These are phyloP conservation scores for Allygus modestus DNA, from an alignment of 2,888 invertebrate genomes.

Conservation along the genomic window DNA sequence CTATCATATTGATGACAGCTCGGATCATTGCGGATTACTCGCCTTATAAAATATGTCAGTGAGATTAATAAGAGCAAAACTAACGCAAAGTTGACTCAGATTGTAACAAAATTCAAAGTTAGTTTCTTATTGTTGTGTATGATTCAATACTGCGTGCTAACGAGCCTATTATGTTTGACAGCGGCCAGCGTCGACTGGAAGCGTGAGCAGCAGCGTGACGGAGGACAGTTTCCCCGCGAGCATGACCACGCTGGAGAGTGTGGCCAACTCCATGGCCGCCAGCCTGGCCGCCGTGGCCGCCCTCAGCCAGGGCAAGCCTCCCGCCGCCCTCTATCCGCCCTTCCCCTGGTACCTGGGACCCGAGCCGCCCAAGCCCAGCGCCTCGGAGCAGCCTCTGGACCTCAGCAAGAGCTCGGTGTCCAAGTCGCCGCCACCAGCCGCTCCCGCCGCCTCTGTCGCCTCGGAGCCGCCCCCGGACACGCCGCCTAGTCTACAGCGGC, in stretches of 20 bases:
- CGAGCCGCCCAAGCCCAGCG: constrained; percentile 70
- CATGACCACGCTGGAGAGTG: constrained; percentile 69
- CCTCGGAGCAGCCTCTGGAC: constrained; percentile 87
- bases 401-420: constrained; percentile 85
- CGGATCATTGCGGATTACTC: no score
- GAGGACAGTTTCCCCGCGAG: constrained; percentile 80
- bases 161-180: constrained; percentile 24
- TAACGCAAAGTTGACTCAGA: neutral
- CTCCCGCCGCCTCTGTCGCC: constrained; percentile 53
- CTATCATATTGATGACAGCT: no score
- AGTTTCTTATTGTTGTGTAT: no score
- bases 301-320: constrained; percentile 76
- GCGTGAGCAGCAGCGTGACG: constrained; percentile 72
- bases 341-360: constrained; percentile 65
- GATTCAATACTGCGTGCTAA: no score
- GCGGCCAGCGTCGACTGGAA: constrained; percentile 60
- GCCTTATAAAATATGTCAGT: no score
- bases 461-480: constrained; percentile 67
- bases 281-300: constrained; percentile 82
- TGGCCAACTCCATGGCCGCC: constrained; percentile 80
- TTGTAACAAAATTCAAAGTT: no score
- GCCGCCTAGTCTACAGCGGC: constrained; percentile 70
- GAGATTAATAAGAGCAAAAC: no score
- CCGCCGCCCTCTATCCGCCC: constrained; percentile 73
- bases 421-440: constrained; percentile 65